Base-by-base conservation (phyloP, 2,888 invertebrate species). In the Plutella xylostella region DNA sequence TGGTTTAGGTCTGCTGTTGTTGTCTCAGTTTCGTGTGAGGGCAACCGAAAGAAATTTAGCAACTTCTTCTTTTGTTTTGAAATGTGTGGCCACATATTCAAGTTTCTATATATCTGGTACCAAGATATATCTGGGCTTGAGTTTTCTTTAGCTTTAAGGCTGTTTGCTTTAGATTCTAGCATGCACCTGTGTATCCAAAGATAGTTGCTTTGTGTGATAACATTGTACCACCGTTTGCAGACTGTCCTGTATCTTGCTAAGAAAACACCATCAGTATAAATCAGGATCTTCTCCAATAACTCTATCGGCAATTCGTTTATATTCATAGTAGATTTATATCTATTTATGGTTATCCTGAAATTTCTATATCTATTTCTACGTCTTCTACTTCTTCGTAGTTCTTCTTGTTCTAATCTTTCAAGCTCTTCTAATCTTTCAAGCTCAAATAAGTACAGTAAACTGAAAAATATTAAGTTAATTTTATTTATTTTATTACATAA, bases 61-160 rank as follows among this genome's bases (percentile, higher is more conserved):
- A 37, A 37, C 9, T n/a, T 18, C 3, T 7, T 20, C n/a, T 37
- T 18, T 15, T 11, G 15, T 20, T 21, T 15, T 7, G 20, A 9
- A 19, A 72, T 52, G 35, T 65, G 58, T 1, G 57, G 52, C 79
- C 79, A 80, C 52, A 58, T 57, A 47, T 54, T 59, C 4, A 79
- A 50, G 50, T 79, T 80, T 45, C 62, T 74, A 48, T 72, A 79
- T 2, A 79, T 63, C 45, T 76, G 60, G 45, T 69, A 69, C 77
- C 78, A 80, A 30, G 52, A 57, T 19, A 66, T 63, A 22, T 69
- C 64, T 6, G 55, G 61, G 0, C 71, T 70, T 6, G 63, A 56
- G 50, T 72, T 77, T n/a, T 53, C 62, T 55, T 66, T 76, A 2
- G 78, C 78, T 14, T 78, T 67, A 53, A 56, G 57, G 0, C 78